These are phyloP conservation scores for Myodes glareolus DNA, from an alignment of 2,113 vertebrate species.

Conservation along the genomic window DNA sequence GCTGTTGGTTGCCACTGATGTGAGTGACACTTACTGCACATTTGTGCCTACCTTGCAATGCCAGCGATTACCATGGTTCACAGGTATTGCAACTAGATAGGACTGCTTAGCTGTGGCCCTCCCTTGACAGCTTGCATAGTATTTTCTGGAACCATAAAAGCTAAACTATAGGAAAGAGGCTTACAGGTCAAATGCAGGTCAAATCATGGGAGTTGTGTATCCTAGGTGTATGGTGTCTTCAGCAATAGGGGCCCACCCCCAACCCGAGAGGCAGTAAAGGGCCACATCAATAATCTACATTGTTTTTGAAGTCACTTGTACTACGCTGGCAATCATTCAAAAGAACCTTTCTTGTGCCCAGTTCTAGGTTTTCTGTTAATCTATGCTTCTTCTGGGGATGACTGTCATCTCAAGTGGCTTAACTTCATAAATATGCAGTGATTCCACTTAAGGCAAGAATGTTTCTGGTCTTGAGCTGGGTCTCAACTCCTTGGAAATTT, in stretches of 20 bases:
- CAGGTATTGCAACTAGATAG: too few species aligned
- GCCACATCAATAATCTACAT: too few species aligned
- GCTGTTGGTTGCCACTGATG: too few species aligned
- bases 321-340: neutral
- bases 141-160: too few species aligned
- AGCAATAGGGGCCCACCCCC: neutral
- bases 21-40: too few species aligned
- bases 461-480: neutral
- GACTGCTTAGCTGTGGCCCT: too few species aligned
- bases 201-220: neutral
- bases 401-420: too few species aligned
- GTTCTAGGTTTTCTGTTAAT: neutral
- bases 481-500: neutral
- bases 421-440: neutral
- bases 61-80: too few species aligned
- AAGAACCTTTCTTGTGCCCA: neutral
- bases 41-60: too few species aligned
- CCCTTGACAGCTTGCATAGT: too few species aligned
- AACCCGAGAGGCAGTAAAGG: too few species aligned
- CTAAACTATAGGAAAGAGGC: too few species aligned
- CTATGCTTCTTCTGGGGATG: neutral
- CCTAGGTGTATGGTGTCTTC: neutral
- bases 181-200: neutral
- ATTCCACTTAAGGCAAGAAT: neutral
- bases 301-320: neutral